These are phyloP conservation scores for Pitangus sulphuratus DNA, from an alignment of 2,797 vertebrate genomes.

Conservation along the genomic window DNA sequence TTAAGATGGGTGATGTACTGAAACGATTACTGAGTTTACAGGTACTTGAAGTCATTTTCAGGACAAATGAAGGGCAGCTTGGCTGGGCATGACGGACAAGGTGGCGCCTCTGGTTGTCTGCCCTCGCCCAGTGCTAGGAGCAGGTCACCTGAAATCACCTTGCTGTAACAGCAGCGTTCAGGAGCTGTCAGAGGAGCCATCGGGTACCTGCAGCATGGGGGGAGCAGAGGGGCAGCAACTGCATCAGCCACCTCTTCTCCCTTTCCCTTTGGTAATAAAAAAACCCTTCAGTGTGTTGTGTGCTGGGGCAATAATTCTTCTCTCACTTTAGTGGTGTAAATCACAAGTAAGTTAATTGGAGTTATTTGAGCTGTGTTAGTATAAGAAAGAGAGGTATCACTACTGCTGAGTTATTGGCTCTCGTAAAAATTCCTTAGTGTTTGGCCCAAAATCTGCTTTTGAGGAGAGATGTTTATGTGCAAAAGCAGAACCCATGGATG, in stretches of 20 bases:
- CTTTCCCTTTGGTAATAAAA: not conserved
- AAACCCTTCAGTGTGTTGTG: not conserved
- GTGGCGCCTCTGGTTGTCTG: not conserved
- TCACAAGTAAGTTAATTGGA: not conserved
- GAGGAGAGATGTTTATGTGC: not conserved
- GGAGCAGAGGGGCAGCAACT: not conserved
- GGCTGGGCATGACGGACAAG: rapidly evolving
- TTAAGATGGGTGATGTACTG: not conserved
- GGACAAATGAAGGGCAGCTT: not conserved
- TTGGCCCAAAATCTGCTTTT: not conserved
- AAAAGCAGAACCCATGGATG: not conserved
- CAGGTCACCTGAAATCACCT: not conserved
- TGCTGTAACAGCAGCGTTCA: not conserved
- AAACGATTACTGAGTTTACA: not conserved
- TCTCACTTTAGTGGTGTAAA: not conserved
- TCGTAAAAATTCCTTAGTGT: not conserved
- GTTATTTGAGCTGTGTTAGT: not conserved
- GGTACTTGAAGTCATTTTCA: not conserved
- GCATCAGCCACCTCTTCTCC: not conserved
- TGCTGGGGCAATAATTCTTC: not conserved
- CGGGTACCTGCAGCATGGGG: not conserved
- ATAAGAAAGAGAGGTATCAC: not conserved
- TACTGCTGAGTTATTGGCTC: not conserved
- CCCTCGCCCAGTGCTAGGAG: not conserved
- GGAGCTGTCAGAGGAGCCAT: not conserved